Percentiles rank a stretch among this genome's conserved stretches.
phyloP scores from a whole-genome alignment of 2,797 vertebrate species.

The Tokudaia tokunoshimensis region DNA sequence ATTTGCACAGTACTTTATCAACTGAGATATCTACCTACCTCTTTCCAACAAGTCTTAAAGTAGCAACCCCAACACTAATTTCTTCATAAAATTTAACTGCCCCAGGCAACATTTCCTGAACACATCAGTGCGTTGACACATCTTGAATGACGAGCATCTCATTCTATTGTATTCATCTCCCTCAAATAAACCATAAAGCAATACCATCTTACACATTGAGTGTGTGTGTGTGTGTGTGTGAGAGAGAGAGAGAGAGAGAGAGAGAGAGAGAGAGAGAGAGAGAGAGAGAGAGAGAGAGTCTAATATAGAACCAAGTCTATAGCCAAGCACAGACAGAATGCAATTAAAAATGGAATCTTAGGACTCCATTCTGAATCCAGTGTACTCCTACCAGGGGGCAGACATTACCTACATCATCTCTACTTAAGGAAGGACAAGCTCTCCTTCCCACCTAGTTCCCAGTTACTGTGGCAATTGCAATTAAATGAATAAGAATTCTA shows the following conservation, averaged over 20 bases:
- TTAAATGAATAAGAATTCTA: slow-evolving; percentile 55
- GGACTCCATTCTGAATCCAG: neutral
- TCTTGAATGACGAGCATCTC: neutral
- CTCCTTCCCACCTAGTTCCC: neutral
- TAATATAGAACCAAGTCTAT: neutral
- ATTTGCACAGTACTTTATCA: neutral
- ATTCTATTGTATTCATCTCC: neutral
- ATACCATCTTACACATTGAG: neutral
- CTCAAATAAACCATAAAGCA: neutral
- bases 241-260: no score
- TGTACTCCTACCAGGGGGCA: neutral
- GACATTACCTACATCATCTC: neutral
- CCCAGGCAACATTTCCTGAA: neutral
- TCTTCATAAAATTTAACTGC: neutral
- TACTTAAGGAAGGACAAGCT: neutral
- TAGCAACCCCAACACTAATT: neutral
- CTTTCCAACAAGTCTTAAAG: neutral
- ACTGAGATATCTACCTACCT: neutral
- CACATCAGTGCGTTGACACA: neutral
- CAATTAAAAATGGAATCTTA: neutral
- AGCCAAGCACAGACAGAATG: neutral
- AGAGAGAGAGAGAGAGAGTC: neutral
- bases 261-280: neutral
- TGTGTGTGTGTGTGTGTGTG: no score
- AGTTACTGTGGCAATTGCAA: slow-evolving; percentile 60